Evolutionary conservation across 2,888 invertebrate genomes (phyloP).

Genomic region (Digitonthophagus gazella): DNA sequence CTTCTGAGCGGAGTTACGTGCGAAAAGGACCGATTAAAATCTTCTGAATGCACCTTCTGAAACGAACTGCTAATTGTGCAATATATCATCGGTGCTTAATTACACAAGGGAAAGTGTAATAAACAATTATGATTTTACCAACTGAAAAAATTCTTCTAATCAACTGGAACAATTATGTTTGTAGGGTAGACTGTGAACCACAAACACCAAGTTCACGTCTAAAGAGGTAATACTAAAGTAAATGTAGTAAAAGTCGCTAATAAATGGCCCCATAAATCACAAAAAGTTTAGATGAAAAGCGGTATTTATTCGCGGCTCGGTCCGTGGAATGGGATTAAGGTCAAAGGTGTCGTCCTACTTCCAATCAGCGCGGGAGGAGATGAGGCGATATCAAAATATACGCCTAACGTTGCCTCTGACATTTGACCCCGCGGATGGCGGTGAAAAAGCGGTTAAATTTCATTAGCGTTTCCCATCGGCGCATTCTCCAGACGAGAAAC

Average conservation of each 20-base stretch:
- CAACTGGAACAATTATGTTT: too few species aligned
- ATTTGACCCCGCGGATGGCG: conserved; percentile 23
- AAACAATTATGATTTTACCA: conserved; percentile 5
- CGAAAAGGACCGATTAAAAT: conserved; percentile 14
- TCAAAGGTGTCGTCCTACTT: conserved; percentile 28
- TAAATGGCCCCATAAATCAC: not conserved
- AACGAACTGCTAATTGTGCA: conserved; percentile 22
- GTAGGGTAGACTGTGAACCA: too few species aligned
- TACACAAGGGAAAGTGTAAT: conserved; percentile 22
- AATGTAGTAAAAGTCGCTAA: not conserved
- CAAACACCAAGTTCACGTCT: too few species aligned
- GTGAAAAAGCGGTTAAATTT: conserved; percentile 19
- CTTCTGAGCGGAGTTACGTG: conserved; percentile 8
- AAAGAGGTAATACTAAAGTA: too few species aligned
- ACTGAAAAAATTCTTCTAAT: too few species aligned
- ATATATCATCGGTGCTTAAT: conserved; percentile 22
- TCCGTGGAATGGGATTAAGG: conserved; percentile 24
- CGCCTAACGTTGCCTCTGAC: conserved; percentile 20
- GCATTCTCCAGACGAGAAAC: conserved; percentile 5
- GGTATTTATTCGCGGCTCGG: not conserved
- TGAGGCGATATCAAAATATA: conserved; percentile 20
- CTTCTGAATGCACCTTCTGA: conserved; percentile 16
- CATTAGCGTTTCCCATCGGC: conserved; percentile 20
- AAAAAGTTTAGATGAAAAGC: not conserved
- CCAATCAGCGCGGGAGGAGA: conserved; percentile 9